Conservation (phyloP, 2,888 invertebrate species). For the Hyppa rectilinea region DNA sequence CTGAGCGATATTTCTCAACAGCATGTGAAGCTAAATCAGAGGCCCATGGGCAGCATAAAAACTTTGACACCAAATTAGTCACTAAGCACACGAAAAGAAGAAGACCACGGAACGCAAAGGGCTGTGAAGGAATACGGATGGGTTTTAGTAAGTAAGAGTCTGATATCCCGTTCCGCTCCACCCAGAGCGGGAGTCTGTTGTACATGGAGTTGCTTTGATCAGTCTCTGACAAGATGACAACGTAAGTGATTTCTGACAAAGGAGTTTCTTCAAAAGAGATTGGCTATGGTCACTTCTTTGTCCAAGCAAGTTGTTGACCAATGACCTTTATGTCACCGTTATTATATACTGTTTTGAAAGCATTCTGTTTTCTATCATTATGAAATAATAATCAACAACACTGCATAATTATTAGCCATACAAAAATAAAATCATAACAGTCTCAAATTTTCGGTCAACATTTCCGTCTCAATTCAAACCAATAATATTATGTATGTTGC, state of each 20-base stretch:
- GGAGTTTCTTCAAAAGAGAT: background rate
- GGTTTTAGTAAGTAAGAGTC: too few relatives aligned
- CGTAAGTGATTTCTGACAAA: background rate
- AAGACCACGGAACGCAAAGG: too few relatives aligned
- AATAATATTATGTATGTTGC: conserved; percentile 39
- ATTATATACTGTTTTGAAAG: background rate
- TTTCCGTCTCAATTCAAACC: conserved; percentile 21
- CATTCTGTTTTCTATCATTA: background rate
- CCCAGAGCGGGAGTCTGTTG: too few relatives aligned
- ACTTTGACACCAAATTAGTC: too few relatives aligned
- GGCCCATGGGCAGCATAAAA: too few relatives aligned
- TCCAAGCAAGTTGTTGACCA: background rate
- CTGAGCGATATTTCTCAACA: too few relatives aligned
- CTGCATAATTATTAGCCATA: conserved; percentile 17
- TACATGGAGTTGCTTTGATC: background rate
- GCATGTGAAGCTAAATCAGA: too few relatives aligned
- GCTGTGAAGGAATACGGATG: too few relatives aligned
- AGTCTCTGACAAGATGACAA: background rate
- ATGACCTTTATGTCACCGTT: background rate
- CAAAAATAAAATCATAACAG: background rate
- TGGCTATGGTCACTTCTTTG: background rate
- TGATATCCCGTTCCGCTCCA: too few relatives aligned
- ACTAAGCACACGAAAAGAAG: too few relatives aligned
- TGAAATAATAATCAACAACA: background rate
- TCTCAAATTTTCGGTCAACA: conserved; percentile 9